Base-by-base conservation (phyloP, 2,888 invertebrate genomes). In the Imbricaverruca yamaguchii region DNA sequence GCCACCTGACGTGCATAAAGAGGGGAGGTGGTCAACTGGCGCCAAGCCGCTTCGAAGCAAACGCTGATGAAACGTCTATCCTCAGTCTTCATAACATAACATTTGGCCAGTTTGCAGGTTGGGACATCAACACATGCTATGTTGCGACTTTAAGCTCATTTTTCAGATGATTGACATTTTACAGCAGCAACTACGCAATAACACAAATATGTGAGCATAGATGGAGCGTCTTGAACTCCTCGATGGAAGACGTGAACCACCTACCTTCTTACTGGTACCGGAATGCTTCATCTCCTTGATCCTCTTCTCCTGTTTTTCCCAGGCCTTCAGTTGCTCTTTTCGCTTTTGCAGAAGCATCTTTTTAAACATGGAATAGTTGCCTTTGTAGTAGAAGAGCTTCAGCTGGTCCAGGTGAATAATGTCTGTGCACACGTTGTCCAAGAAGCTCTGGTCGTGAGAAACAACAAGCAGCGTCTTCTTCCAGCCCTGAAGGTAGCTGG, bases 371-470 rank as follows among this genome's bases (percentile, higher is more conserved):
- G 94, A 94, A 87, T 97, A 97, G 88, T 98, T 98, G 83, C 99
- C 99, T 88, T 96, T 95, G 88, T 99, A 99, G 87, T 99, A 98
- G 67, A 82, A 82, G 9, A 84, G 83, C 67, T 84, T 84, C 80
- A 79, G 81, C 85, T 92, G 93, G 87, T 99, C 98, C 84, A 99
- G 89, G 87, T 99, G 99, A 83, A 99, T 94, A 84, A 99, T 94
- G 89, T 99, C 99, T 82, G 98, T 98, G 88, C 99, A 99, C 8
- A 99, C 98, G 86, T 98, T 99, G 87, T 99, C 98, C 85, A 99
- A 92, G 90, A 99, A 99, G 84, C 97, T 97, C 89, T 99, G 99
- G 90, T 99, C 99, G 92, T 99, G 99, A 85, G 98, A 99, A 18
- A 99, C 99, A 82, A 99, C 94, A 59, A 99, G 89, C 7, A 99